These are phyloP conservation scores for Eupithecia subumbrata DNA, from an alignment of 2,888 invertebrate species.

Conservation along the genomic window DNA sequence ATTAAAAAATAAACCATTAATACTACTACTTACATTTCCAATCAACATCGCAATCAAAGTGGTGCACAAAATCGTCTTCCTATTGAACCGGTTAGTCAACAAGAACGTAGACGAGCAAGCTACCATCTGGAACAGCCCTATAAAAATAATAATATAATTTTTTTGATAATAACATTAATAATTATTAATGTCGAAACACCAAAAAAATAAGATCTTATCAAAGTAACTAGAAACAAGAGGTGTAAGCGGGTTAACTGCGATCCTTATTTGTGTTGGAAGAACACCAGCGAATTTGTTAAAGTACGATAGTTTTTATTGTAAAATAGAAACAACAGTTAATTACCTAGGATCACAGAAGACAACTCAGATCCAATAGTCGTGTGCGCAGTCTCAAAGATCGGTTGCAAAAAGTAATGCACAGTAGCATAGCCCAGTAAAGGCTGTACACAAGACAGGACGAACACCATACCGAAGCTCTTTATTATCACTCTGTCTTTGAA, in stretches of 20 bases:
- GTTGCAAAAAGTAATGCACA: constrained; percentile 56
- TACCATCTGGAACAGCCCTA: constrained; percentile 51
- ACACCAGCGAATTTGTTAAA: too few relatives aligned
- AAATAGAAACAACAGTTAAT: neutral
- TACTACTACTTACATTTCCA: constrained; percentile 38
- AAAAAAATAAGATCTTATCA: neutral
- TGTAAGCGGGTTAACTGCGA: too few relatives aligned
- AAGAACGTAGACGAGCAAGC: constrained; percentile 40
- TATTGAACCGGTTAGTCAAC: constrained; percentile 51
- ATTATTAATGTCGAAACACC: neutral
- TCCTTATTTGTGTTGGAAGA: too few relatives aligned
- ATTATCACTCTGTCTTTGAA: constrained; percentile 48
- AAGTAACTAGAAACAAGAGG: neutral
- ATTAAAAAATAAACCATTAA: neutral
- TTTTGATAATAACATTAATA: too few relatives aligned
- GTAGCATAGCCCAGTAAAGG: constrained; percentile 52
- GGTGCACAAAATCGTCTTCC: constrained; percentile 51
- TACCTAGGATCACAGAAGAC: constrained; percentile 54
- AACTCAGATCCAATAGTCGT: constrained; percentile 54
- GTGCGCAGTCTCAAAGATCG: constrained; percentile 55
- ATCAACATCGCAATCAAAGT: constrained; percentile 40
- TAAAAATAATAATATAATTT: too few relatives aligned
- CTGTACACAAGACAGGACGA: constrained; percentile 45
- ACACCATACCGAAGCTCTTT: constrained; percentile 48
- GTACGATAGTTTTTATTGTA: too few relatives aligned